Conservation (phyloP, 1,140 invertebrate species). For the Asbolus verrucosus region DNA sequence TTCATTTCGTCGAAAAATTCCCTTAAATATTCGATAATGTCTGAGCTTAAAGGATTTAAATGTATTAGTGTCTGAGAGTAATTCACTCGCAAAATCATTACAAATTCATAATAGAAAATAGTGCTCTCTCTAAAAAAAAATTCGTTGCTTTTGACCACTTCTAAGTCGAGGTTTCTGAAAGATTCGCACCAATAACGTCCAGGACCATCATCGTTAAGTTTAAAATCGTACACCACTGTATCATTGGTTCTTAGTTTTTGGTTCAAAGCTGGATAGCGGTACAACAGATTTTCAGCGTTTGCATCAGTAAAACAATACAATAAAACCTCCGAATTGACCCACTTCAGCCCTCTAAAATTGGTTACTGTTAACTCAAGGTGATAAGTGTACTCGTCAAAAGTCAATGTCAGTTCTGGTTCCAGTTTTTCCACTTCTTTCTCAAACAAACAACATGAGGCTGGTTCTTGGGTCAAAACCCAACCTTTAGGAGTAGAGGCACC, state of each 20-base stretch:
- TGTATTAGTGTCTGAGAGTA: no score
- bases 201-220: constrained; percentile 5
- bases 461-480: constrained; percentile 22
- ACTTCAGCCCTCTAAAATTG: neutral
- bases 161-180: constrained; percentile 21
- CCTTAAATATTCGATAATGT: no score
- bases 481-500: constrained; percentile 8
- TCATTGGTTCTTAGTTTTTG: no score
- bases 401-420: constrained; percentile 3
- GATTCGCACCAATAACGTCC: constrained; percentile 45
- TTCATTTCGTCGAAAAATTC: no score
- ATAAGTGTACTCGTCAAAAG: neutral
- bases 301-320: constrained; percentile 33
- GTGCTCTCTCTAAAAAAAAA: constrained; percentile 5
- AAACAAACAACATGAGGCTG: constrained; percentile 13
- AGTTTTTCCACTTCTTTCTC: neutral
- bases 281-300: neutral
- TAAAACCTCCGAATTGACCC: neutral
- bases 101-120: no score
- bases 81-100: no score
- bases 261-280: no score
- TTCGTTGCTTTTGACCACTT: constrained; percentile 9
- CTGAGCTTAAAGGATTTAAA: no score
- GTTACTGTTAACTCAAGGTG: neutral
- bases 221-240: no score